phyloP scores from a whole-genome alignment of 2,113 vertebrate genomes.

The Sinocyclocheilus grahami region DNA sequence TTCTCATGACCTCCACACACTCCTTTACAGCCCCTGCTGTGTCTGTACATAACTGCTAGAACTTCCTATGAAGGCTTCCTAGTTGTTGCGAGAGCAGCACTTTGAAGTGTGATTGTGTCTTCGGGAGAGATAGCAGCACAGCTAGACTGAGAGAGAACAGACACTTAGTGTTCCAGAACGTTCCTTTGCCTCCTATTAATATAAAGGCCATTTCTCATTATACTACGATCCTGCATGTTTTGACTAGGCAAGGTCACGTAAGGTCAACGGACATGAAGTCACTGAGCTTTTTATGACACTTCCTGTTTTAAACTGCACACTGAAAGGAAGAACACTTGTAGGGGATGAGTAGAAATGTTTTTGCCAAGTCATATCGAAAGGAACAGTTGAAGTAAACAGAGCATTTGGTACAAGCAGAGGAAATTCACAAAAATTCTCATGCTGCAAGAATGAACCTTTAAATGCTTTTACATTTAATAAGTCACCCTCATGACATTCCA shows the following conservation, averaged over 20 bases:
- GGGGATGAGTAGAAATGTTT: conserved; percentile 7
- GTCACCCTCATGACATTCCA: not conserved
- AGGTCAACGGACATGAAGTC: not conserved
- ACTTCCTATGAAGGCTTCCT: not conserved
- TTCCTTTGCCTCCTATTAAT: not conserved
- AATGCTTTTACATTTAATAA: not conserved
- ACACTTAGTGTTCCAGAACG: not conserved
- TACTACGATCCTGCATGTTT: not conserved
- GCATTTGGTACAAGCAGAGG: conserved; percentile 10
- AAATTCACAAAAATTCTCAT: not conserved
- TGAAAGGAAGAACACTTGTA: not conserved
- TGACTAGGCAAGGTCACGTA: not conserved
- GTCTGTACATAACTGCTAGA: conserved; percentile 23
- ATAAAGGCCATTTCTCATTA: conserved; percentile 15
- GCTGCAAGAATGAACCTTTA: not conserved
- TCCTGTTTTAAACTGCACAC: not conserved
- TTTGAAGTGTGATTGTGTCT: conserved; percentile 20
- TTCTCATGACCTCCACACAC: conserved; percentile 52
- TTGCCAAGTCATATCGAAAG: conserved; percentile 48
- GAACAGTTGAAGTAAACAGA: conserved; percentile 20
- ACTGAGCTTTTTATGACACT: conserved; percentile 9
- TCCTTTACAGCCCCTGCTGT: conserved; percentile 26
- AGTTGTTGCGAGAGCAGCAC: conserved; percentile 1
- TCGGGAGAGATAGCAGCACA: not conserved
- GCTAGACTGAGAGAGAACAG: conserved; percentile 21